These are phyloP conservation scores for Leptopilina syphax DNA, from an alignment of 2,888 invertebrate genomes.

Conservation along the genomic window DNA sequence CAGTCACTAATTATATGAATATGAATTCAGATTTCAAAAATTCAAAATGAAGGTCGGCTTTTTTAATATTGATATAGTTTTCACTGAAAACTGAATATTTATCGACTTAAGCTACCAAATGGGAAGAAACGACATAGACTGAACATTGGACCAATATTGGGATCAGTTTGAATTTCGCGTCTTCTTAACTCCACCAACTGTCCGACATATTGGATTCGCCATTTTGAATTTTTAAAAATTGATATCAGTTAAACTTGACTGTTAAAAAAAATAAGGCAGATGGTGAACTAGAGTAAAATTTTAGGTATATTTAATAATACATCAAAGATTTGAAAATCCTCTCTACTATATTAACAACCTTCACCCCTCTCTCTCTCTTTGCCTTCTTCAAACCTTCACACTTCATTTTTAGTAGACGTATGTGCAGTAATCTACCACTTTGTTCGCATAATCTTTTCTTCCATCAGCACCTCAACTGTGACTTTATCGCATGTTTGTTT, in stretches of 20 bases:
- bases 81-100: too few relatives aligned
- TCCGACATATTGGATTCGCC: too few relatives aligned
- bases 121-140: too few relatives aligned
- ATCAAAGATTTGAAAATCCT: background rate
- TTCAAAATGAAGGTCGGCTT: too few relatives aligned
- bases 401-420: background rate
- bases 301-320: background rate
- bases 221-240: background rate
- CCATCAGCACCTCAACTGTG: constrained; percentile 12
- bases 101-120: too few relatives aligned
- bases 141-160: too few relatives aligned
- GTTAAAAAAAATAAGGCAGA: constrained; percentile 52
- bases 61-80: too few relatives aligned
- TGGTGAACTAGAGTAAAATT: constrained; percentile 51
- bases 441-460: constrained; percentile 29
- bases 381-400: constrained; percentile 6
- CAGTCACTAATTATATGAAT: too few relatives aligned
- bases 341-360: background rate
- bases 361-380: background rate
- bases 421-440: constrained; percentile 12
- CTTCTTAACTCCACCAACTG: too few relatives aligned
- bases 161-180: too few relatives aligned
- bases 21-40: too few relatives aligned
- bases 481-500: constrained; percentile 23
- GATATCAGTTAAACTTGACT: constrained; percentile 52